Base-by-base conservation (phyloP, 2,888 invertebrate genomes). In the Thereva nobilitata region DNA sequence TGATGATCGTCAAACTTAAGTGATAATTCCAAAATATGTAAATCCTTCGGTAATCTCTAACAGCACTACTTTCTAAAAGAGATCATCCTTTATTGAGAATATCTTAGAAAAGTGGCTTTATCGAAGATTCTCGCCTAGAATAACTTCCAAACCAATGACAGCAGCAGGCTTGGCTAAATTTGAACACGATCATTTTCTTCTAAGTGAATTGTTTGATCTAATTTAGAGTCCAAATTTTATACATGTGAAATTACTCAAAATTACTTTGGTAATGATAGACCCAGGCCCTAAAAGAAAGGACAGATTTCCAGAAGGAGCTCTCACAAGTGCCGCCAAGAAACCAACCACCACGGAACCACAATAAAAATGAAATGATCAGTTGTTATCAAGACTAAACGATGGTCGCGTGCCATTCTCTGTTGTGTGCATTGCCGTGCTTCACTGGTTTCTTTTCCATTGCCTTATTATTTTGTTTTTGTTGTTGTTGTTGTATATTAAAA, bases 361-460 rank as follows among this genome's bases (percentile, higher is more conserved):
- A 34, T 9, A 42, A 64, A 41, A 64, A 42, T 53, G 9, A 41
- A 50, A 12, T 53, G 64, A 53, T 64, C 64, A 52, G 64, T 44
- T 64, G 42, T 35, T 53, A 52, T 53, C 52, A 64, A 53, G 44
- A 37, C 44, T 64, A 53, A 64, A 37, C 53, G 53, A 53, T 53
- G 53, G 64, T 64, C 64, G 64, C 64, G 64, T 64, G 64, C 64
- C 64, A 44, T 35, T 35, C 53, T 35, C 12, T 10, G 49, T 38
- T 42, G 52, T 53, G 44, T 44, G 10, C 12, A 42, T 38, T 6
- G 10, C 34, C 5, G 41, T 61, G 50, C 61, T 50, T 61, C 61
- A 61, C 40, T 10, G 38, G 61, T 35, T 7, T 7, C 34, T 5
- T 42, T 42, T n/a, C 42, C 7, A 9, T 42, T 4, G 23, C 50